phyloP scores from a whole-genome alignment of 2,113 vertebrate species.

The Sarotherodon lohbergeri region DNA sequence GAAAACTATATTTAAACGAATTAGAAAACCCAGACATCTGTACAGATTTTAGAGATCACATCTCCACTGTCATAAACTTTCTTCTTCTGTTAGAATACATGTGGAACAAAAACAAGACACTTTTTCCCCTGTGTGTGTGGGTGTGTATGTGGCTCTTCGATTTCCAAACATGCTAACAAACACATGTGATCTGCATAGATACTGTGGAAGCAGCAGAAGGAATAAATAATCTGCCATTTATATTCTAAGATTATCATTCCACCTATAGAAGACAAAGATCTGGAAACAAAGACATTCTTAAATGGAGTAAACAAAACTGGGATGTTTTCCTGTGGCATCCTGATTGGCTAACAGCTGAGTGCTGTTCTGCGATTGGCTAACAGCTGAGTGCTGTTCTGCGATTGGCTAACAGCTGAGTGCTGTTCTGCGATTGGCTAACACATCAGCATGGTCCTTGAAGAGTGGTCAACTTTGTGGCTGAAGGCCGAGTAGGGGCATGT shows the following conservation, averaged over 20 bases:
- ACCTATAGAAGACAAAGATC: neutral
- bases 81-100: neutral
- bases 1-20: neutral
- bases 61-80: neutral
- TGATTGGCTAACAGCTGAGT: constrained; percentile 13
- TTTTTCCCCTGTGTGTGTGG: neutral
- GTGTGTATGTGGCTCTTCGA: neutral
- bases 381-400: neutral
- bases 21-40: neutral
- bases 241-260: neutral
- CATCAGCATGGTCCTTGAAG: neutral
- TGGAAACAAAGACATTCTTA: neutral
- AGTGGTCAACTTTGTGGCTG: neutral
- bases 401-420: constrained; percentile 1
- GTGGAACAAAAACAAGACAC: neutral
- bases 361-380: neutral
- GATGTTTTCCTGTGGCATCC: neutral
- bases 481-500: too few species aligned
- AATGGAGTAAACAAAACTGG: neutral
- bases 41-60: neutral
- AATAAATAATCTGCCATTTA: neutral
- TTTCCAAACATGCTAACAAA: neutral
- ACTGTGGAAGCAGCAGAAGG: constrained; percentile 10
- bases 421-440: neutral
- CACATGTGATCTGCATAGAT: constrained; percentile 27